Percentiles rank a stretch among this genome's conserved stretches.
These are phyloP conservation scores for Cirrhinus molitorella DNA, from an alignment of 2,797 vertebrate genomes.

Conservation along the genomic window DNA sequence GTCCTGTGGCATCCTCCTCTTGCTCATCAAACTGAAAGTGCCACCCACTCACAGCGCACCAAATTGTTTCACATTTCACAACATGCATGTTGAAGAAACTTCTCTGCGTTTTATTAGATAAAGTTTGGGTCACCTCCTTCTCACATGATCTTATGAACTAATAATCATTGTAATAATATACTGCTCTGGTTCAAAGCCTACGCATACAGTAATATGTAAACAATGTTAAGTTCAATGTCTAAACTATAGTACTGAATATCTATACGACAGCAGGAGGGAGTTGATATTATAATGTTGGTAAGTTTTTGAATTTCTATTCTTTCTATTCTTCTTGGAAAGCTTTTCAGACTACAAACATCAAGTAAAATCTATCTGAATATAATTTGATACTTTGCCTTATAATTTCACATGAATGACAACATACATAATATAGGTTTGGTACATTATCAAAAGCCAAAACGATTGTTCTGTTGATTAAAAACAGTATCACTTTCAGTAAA, in stretches of 20 bases:
- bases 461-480: neutral
- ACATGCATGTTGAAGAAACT: constrained; percentile 32
- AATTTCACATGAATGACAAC: neutral
- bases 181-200: neutral
- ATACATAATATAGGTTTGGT: neutral
- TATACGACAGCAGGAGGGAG: neutral
- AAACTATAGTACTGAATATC: neutral
- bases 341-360: neutral
- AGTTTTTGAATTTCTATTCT: neutral
- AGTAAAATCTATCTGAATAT: neutral
- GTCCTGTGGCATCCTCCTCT: constrained; percentile 32
- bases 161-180: neutral
- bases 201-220: neutral
- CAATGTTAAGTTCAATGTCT: neutral
- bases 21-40: constrained; percentile 49
- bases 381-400: neutral
- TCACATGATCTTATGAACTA: neutral
- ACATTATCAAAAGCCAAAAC: neutral
- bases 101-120: constrained; percentile 16
- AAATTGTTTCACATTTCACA: constrained; percentile 56
- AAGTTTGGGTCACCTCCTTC: neutral
- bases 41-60: constrained; percentile 45
- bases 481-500: neutral
- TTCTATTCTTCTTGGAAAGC: neutral
- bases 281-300: neutral